These are phyloP conservation scores for Trinectes maculatus DNA, from an alignment of 2,113 vertebrate species.

Conservation along the genomic window DNA sequence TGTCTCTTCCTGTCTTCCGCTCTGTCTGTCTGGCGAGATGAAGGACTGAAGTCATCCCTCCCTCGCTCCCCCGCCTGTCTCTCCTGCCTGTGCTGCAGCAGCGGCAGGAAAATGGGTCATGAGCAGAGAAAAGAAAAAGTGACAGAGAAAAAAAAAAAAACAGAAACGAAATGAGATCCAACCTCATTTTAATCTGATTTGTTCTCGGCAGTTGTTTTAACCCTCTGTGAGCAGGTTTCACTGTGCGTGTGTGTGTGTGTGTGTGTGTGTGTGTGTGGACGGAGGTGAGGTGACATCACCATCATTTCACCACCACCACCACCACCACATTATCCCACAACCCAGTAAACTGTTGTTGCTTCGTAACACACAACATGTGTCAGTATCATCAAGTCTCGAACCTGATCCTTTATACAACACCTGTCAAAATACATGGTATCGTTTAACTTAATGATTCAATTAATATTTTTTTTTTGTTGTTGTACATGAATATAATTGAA, in stretches of 20 bases:
- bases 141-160: conserved; percentile 73
- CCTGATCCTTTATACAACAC: too few relatives aligned
- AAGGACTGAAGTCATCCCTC: conserved; percentile 60
- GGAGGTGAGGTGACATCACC: neutral
- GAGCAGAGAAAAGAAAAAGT: conserved; percentile 68
- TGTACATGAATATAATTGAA: too few relatives aligned
- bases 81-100: conserved; percentile 49
- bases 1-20: conserved; percentile 23
- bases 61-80: conserved; percentile 29
- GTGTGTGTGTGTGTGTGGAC: conserved; percentile 10
- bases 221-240: conserved; percentile 52
- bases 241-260: neutral
- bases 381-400: too few relatives aligned
- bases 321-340: too few relatives aligned
- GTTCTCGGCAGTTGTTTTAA: conserved; percentile 72
- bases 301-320: too few relatives aligned
- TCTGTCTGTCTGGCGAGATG: conserved; percentile 44
- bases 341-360: too few relatives aligned
- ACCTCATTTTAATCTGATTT: conserved; percentile 76
- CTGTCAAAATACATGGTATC: too few relatives aligned
- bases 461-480: too few relatives aligned
- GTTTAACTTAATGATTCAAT: too few relatives aligned
- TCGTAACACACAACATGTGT: too few relatives aligned
- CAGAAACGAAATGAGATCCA: conserved; percentile 72
- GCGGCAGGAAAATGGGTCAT: conserved; percentile 75